These are phyloP conservation scores for Drosophila albomicans DNA, from an alignment of 1,140 invertebrate genomes.

Conservation along the genomic window DNA sequence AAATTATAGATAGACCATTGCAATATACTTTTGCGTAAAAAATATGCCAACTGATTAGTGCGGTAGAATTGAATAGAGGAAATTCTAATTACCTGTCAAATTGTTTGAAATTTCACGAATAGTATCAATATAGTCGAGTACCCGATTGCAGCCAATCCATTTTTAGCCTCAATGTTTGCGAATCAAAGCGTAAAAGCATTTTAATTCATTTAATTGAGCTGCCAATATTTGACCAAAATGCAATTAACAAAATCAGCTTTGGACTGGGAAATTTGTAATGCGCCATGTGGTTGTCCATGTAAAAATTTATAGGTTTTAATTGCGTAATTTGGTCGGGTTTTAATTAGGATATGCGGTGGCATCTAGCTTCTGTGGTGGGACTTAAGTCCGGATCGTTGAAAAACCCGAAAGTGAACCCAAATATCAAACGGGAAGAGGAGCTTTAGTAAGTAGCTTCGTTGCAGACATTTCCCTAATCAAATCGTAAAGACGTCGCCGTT, in stretches of 20 bases:
- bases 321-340: conserved; percentile 66
- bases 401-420: background rate
- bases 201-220: conserved; percentile 84
- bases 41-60: background rate
- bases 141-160: background rate
- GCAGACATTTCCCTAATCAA: conserved; percentile 81
- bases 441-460: conserved; percentile 9
- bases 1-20: no score
- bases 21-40: background rate
- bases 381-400: conserved; percentile 15
- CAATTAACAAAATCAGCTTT: conserved; percentile 76
- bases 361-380: conserved; percentile 39
- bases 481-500: conserved; percentile 57
- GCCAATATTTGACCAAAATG: conserved; percentile 84
- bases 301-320: conserved; percentile 73
- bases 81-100: conserved; percentile 78
- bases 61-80: conserved; percentile 53
- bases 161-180: conserved; percentile 4
- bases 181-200: conserved; percentile 61
- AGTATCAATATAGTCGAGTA: background rate
- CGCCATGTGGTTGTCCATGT: conserved; percentile 39
- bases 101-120: conserved; percentile 30
- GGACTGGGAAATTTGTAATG: conserved; percentile 13
- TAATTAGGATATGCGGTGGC: conserved; percentile 61
- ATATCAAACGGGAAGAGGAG: background rate